A percentile compares a stretch with the other conserved stretches of the same genome.
These are phyloP conservation scores for Festucalex cinctus DNA, from an alignment of 2,113 vertebrate genomes.

Conservation along the genomic window DNA sequence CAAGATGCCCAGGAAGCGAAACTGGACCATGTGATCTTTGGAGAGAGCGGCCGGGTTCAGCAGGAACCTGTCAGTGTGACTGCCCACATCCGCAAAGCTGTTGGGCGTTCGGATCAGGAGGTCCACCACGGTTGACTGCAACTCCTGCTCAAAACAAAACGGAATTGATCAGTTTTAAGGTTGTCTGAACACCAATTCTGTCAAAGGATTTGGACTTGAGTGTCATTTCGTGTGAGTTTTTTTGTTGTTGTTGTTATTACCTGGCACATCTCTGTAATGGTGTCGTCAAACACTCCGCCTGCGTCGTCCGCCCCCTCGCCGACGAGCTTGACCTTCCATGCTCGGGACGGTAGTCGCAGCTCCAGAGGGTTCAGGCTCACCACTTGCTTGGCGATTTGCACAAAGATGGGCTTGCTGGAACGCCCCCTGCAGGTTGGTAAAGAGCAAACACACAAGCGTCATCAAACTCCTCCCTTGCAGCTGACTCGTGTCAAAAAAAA, in stretches of 20 bases:
- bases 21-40: slow-evolving; percentile 76
- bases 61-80: slow-evolving; percentile 80
- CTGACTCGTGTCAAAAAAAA: background rate
- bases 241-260: slow-evolving; percentile 40
- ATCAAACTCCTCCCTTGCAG: background rate
- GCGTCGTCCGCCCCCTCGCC: slow-evolving; percentile 82
- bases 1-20: slow-evolving; percentile 77
- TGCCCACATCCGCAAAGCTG: slow-evolving; percentile 76
- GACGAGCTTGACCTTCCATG: slow-evolving; percentile 80
- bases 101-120: slow-evolving; percentile 79
- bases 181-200: background rate
- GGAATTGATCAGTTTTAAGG: background rate
- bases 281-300: slow-evolving; percentile 80
- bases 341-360: slow-evolving; percentile 76
- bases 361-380: slow-evolving; percentile 75
- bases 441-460: background rate
- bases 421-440: slow-evolving; percentile 67
- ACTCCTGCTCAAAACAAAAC: slow-evolving; percentile 60
- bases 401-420: slow-evolving; percentile 79
- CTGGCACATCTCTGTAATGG: slow-evolving; percentile 82
- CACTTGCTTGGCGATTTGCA: slow-evolving; percentile 79
- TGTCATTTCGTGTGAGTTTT: background rate
- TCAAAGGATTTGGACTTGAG: background rate
- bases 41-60: slow-evolving; percentile 70
- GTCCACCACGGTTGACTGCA: slow-evolving; percentile 77